phyloP scores from a whole-genome alignment of 1,140 invertebrate genomes.

The Globodera ellingtonae region DNA sequence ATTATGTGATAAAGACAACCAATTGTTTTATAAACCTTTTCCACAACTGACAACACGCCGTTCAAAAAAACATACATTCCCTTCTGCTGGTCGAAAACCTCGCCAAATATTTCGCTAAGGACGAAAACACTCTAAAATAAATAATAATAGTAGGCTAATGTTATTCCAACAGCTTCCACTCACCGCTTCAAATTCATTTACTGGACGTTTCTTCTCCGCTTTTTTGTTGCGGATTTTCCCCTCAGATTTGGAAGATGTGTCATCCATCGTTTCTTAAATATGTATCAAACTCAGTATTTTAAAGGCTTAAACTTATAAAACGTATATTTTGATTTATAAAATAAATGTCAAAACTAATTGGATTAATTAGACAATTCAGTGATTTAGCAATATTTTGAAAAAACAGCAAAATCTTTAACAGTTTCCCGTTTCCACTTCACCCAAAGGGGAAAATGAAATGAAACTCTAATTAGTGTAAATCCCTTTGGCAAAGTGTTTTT shows the following conservation, averaged over 20 bases:
- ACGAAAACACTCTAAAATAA: constrained; percentile 47
- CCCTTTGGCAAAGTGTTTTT: no score
- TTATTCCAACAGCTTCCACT: background rate
- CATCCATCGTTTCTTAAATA: background rate
- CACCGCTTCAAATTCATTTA: constrained; percentile 38
- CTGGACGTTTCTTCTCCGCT: background rate
- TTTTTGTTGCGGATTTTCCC: background rate
- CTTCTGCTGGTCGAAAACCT: constrained; percentile 47
- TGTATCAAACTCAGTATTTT: background rate
- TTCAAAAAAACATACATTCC: constrained; percentile 39
- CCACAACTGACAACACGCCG: constrained; percentile 47
- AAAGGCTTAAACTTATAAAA: background rate
- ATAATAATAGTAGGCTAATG: constrained; percentile 2
- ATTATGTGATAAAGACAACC: background rate
- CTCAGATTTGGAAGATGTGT: background rate
- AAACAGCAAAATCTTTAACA: no score
- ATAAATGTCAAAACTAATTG: background rate
- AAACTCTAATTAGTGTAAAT: no score
- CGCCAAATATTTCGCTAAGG: constrained; percentile 49
- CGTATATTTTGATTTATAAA: background rate
- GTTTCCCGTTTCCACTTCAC: no score
- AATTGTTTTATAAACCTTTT: constrained; percentile 42
- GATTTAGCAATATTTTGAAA: no score
- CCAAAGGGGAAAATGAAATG: no score
- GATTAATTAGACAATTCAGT: background rate